Percentiles rank a stretch among this genome's conserved stretches.
These are phyloP conservation scores for Ceratina australensis DNA, from an alignment of 1,140 invertebrate species.

Conservation along the genomic window DNA sequence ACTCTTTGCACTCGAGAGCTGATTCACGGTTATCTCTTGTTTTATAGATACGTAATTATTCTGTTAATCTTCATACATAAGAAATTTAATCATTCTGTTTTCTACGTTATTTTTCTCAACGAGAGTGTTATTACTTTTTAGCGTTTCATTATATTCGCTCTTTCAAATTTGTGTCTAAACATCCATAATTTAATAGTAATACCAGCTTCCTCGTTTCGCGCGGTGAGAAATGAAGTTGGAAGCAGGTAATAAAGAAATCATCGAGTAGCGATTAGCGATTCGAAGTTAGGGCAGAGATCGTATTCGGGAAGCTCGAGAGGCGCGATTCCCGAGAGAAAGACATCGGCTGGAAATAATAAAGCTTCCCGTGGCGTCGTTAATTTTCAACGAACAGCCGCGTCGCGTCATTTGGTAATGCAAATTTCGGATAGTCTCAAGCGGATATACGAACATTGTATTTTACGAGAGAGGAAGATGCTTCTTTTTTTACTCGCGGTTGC, in stretches of 20 bases:
- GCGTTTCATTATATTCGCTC: too few species aligned
- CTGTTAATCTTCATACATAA: too few species aligned
- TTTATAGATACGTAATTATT: too few species aligned
- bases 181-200: background rate
- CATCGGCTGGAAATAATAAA: conserved; percentile 31
- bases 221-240: background rate
- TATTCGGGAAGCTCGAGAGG: conserved; percentile 6
- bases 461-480: conserved; percentile 14
- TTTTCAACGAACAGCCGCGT: conserved; percentile 16
- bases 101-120: too few species aligned
- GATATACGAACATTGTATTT: conserved; percentile 46
- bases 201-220: background rate
- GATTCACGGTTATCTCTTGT: too few species aligned
- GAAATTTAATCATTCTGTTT: too few species aligned
- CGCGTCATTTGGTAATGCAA: conserved; percentile 29
- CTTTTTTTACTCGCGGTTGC: conserved; percentile 30
- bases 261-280: conserved; percentile 2
- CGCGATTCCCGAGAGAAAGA: background rate
- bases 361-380: conserved; percentile 13
- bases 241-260: conserved; percentile 9
- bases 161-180: too few species aligned
- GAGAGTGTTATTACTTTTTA: too few species aligned
- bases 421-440: conserved; percentile 33
- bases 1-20: too few species aligned
- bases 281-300: conserved; percentile 3